Evolutionary conservation across 2,888 invertebrate species (phyloP).

Genomic region (Dysmachus trigonus): DNA sequence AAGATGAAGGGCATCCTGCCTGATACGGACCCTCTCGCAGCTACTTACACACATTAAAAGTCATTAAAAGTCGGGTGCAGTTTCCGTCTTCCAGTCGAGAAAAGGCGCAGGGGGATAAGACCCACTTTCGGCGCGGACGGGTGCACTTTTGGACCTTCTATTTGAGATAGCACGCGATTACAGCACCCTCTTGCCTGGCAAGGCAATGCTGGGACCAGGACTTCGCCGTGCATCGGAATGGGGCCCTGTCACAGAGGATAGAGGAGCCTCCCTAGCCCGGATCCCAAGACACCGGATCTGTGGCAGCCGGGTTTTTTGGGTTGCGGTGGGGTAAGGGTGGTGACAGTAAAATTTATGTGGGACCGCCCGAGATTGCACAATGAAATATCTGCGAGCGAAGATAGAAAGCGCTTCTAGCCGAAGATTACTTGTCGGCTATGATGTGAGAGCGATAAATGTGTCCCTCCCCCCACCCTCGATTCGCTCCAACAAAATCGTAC

Average conservation of each 20-base stretch:
- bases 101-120: neutral
- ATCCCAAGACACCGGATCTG: neutral
- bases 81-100: neutral
- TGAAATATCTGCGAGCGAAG: conserved; percentile 11
- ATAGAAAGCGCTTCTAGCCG: neutral
- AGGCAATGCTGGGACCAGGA: neutral
- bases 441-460: neutral
- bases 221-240: neutral
- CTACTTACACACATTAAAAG: neutral
- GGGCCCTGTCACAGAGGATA: neutral
- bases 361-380: conserved; percentile 20
- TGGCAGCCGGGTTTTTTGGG: too few relatives aligned
- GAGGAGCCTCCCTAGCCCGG: neutral
- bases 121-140: neutral
- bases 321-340: too few relatives aligned
- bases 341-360: conserved; percentile 28
- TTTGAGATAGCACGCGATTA: neutral
- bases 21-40: neutral
- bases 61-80: neutral
- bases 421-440: neutral
- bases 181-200: neutral
- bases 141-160: neutral
- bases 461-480: neutral
- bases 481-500: neutral
- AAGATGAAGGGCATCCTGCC: neutral